Base-by-base conservation (phyloP, 2,888 invertebrate species). In the Buathra laborator region DNA sequence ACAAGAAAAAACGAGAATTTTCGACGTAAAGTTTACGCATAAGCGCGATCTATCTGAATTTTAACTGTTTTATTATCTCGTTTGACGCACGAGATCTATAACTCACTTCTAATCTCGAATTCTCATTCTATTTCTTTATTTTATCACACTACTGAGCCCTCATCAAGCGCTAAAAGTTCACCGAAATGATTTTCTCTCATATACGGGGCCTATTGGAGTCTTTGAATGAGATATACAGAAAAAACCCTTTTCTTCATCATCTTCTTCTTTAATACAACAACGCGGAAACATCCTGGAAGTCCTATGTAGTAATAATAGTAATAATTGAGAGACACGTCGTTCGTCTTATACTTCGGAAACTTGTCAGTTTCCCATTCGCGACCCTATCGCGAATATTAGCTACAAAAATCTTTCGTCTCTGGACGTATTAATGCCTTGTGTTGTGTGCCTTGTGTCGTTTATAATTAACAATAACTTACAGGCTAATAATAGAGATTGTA, bases 251-350 rank as follows among this genome's bases (percentile, higher is more conserved):
- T 67, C 32, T 59, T 70, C 12, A 19, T 64, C 53, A 19, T 64
- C 12, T 32, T 53, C 29, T 53, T 53, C 64, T 16, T 48, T 59
- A 24, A 83, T 81, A 86, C 79, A 84, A 83, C 85, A 90, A 89
- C 86, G 81, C 87, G 88, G 29, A 59, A 89, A 89, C 87, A 87
- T 86, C 84, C 87, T 89, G 90, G 89, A 91, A 90, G 89, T 91
- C 87, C 90, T 90, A 89, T 83, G 84, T 82, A 85, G 66, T 81
- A 74, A 79, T 46, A 74, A 74, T 62, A 56, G 53, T 71, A 77
- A 66, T 84, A 85, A 85, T 85, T 75, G 84, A 89, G 84, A 89
- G 86, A 90, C 86, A 85, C 70, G 24, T 68, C 19, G 68, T 79
- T 66, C 79, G 66, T 37, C 78, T 46, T 29, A 71, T 77, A 85